Evolutionary conservation across 2,888 invertebrate genomes (phyloP), one percentile per base, ranked within the genome.

Genomic region (Apodemia hepburni): DNA sequence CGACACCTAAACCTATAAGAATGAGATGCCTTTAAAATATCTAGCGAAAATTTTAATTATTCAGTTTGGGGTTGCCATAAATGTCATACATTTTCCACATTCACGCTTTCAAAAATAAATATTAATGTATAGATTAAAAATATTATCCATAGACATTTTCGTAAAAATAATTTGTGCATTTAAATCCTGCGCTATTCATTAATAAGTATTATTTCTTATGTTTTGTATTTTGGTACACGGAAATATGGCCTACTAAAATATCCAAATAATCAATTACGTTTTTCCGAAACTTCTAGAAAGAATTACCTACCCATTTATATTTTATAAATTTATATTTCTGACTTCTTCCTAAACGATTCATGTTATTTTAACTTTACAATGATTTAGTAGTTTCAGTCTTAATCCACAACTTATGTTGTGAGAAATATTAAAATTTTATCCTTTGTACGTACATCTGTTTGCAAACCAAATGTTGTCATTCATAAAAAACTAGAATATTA

Each of bases 21-120:
- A 54, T 54, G 54, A 54, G 27, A 54, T 54, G 54, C 27, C 54
- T 12, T 27, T 54, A 54, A 54, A 54, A 54, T 54, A 27, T 54
- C 54, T 54, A 54, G 54, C 54, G 54, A 54, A 54, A 42, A 27
- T 54, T 54, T 54, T 22, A 27, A 54, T 15, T 54, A 54, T 15
- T 54, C 22, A 54, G 27, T 27, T 54, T 54, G 54, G 54, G 54
- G 54, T 27, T 54, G 27, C 54, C 54, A 54, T 6, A 6, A 12
- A 12, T 22, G 27, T 54, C 22, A 27, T 22, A 54, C 54, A 27
- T 54, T 54, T 42, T 54, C 22, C 5, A 54, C 54, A 54, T 54
- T 27, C 12, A 22, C 54, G 7, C 18, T 27, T 42, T 15, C 42
- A 54, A 54, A 49, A 49, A 49, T 18, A 54, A 22, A 54, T 22